These are phyloP conservation scores for Coptodon rendalli DNA, from an alignment of 2,113 vertebrate genomes.

Conservation along the genomic window DNA sequence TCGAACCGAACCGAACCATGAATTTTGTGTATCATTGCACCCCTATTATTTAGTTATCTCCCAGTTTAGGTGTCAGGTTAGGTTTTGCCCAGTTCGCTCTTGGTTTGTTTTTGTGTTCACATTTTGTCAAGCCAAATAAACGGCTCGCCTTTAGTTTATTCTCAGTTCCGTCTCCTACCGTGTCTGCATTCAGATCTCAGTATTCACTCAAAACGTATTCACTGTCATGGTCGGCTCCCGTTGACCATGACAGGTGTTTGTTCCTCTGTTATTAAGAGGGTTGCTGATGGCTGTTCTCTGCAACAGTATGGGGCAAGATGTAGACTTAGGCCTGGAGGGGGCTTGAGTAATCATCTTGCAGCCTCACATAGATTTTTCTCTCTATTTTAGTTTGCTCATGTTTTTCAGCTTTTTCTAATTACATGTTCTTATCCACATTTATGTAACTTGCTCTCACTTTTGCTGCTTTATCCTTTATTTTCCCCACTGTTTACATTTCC, in stretches of 20 bases:
- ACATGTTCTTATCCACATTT: fast-evolving
- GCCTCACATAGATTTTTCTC: neutral
- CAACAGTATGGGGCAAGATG: neutral
- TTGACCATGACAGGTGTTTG: fast-evolving
- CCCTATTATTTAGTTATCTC: fast-evolving
- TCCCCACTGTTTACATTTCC: neutral
- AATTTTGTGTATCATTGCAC: neutral
- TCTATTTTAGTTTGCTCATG: neutral
- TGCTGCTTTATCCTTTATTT: neutral
- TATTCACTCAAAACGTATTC: neutral
- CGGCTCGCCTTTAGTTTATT: fast-evolving
- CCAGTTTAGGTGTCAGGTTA: neutral
- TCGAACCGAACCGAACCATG: no score
- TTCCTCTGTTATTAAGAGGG: neutral
- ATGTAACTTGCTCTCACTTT: neutral
- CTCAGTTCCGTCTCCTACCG: fast-evolving
- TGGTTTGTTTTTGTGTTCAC: neutral
- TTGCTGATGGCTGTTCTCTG: neutral
- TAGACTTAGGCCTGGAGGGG: fast-evolving
- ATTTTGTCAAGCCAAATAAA: neutral
- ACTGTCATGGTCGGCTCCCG: neutral
- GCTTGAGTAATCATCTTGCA: fast-evolving
- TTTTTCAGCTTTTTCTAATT: neutral
- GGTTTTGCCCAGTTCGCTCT: neutral
- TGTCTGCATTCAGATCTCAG: neutral